Evolutionary conservation across 2,113 vertebrate genomes (phyloP).

Genomic region (Festucalex cinctus): DNA sequence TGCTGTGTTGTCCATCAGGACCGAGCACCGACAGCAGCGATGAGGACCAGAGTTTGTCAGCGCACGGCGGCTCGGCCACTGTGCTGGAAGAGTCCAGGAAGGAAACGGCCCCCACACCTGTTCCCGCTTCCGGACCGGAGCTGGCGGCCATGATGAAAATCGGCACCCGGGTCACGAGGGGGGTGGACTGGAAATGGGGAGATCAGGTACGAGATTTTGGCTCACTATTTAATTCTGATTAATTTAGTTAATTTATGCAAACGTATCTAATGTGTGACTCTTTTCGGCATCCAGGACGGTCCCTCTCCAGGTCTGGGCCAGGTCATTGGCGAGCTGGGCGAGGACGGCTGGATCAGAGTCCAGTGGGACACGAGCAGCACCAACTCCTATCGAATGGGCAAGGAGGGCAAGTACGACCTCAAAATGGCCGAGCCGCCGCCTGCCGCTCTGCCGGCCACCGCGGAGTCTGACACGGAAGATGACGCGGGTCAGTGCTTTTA

Average conservation of each 20-base stretch:
- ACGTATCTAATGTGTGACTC: neutral
- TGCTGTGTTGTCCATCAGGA: constrained; percentile 62
- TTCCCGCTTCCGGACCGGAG: constrained; percentile 92
- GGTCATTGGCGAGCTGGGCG: constrained; percentile 94
- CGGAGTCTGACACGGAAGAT: constrained; percentile 96
- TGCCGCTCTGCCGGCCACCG: constrained; percentile 78
- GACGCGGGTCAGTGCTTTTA: constrained; percentile 80
- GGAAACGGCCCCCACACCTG: constrained; percentile 80
- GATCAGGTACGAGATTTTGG: constrained; percentile 81
- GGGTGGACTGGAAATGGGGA: constrained; percentile 99
- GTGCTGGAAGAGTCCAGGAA: constrained; percentile 95
- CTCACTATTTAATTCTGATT: neutral
- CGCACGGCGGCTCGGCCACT: constrained; percentile 86
- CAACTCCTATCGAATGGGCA: constrained; percentile 98
- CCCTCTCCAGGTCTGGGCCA: constrained; percentile 93
- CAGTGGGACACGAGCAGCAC: constrained; percentile 98
- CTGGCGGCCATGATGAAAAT: constrained; percentile 99
- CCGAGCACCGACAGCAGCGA: constrained; percentile 87
- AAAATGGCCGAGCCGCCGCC: constrained; percentile 89
- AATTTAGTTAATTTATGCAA: neutral
- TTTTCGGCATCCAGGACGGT: constrained; percentile 78
- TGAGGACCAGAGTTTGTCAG: constrained; percentile 80
- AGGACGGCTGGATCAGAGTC: constrained; percentile 97
- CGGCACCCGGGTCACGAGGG: constrained; percentile 94
- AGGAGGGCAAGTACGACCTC: constrained; percentile 96